phyloP scores from a whole-genome alignment of 2,797 vertebrate species.

The Lutjanus campechanus region DNA sequence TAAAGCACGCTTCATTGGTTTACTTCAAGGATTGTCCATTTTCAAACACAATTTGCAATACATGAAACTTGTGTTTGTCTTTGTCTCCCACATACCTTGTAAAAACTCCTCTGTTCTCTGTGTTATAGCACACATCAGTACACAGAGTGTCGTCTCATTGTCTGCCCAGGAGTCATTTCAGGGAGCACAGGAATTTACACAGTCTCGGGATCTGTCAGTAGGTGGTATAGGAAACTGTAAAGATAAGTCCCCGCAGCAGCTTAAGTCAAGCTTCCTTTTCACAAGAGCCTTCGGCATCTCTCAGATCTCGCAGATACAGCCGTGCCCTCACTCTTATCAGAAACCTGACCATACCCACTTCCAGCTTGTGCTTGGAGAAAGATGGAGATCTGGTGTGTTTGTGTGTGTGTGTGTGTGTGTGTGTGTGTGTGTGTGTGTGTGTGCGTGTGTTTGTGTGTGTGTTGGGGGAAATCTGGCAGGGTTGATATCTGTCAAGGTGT shows the following conservation, averaged over 20 bases:
- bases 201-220: constrained; percentile 76
- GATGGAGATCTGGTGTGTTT: constrained; percentile 54
- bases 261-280: constrained; percentile 79
- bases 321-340: constrained; percentile 79
- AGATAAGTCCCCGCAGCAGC: constrained; percentile 81
- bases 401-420: constrained; percentile 21
- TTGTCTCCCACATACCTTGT: constrained; percentile 77
- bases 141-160: constrained; percentile 84
- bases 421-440: background rate
- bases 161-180: constrained; percentile 78
- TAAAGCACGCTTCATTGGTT: constrained; percentile 48
- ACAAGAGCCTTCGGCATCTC: constrained; percentile 73
- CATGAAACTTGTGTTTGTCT: constrained; percentile 76
- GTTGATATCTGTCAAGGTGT: constrained; percentile 47
- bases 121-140: constrained; percentile 72
- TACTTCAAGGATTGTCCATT: constrained; percentile 62
- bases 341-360: constrained; percentile 74
- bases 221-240: constrained; percentile 84
- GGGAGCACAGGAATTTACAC: constrained; percentile 82
- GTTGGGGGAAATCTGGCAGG: constrained; percentile 3
- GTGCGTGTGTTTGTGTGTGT: background rate
- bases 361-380: constrained; percentile 60
- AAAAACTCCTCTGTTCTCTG: constrained; percentile 79
- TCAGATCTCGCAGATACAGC: constrained; percentile 79
- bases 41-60: constrained; percentile 68